phyloP scores from a whole-genome alignment of 2,113 vertebrate genomes.

The Lophotis ruficrista region DNA sequence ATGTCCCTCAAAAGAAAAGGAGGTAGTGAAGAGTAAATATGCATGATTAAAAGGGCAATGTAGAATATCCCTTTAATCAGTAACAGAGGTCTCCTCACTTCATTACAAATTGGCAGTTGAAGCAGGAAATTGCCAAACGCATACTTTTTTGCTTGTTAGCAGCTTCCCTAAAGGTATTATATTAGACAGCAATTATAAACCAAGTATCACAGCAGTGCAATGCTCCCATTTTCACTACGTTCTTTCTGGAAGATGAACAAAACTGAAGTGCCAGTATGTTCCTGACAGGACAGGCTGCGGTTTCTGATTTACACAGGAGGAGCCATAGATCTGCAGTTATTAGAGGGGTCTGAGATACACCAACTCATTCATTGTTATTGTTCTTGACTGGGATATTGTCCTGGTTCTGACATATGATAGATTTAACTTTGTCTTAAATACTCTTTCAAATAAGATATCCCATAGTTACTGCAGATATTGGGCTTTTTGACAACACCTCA shows the following conservation, averaged over 20 bases:
- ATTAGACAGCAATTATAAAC: neutral
- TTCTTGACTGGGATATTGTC: neutral
- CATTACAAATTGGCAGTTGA: neutral
- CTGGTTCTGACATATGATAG: neutral
- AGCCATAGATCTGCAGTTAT: neutral
- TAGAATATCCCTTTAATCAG: constrained; percentile 8
- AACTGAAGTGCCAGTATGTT: neutral
- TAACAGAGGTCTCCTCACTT: neutral
- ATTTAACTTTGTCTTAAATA: neutral
- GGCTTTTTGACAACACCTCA: neutral
- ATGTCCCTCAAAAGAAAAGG: neutral
- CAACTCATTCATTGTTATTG: neutral
- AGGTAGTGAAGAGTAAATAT: neutral
- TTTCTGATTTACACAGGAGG: neutral
- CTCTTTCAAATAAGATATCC: neutral
- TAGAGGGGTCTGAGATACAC: neutral
- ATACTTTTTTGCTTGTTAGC: constrained; percentile 27
- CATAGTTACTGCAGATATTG: neutral
- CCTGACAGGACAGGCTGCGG: neutral
- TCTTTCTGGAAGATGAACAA: neutral
- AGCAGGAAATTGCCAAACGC: constrained; percentile 4
- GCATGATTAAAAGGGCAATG: neutral
- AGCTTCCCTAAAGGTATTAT: neutral
- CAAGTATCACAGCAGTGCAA: neutral
- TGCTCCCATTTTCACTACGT: neutral